Base-by-base conservation (phyloP, 2,113 vertebrate species). In the Nothoprocta perdicaria region DNA sequence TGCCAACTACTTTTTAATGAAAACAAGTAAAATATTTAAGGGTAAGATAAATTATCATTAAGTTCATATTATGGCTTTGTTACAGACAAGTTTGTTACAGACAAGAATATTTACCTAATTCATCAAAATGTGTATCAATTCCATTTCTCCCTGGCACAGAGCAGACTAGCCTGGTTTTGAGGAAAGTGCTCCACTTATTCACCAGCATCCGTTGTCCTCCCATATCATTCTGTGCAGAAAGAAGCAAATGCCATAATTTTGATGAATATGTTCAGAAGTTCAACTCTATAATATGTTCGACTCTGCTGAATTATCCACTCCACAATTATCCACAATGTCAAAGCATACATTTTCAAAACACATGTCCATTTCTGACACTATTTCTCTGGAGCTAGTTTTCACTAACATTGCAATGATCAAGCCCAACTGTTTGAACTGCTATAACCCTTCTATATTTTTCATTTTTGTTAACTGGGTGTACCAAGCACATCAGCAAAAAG, bases 121-220 rank as follows among this genome's bases (percentile, higher is more conserved):
- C 98, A 94, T 99, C 99, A 97, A 99, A 99, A 95, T 99, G 97
- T 0, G 99, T 99, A 91, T 99, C 98, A 52, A 99, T 99, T 93
- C 99, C 99, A 3, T 99, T 99, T 68, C 94, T 95, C 57, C 99
- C 99, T 1, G 98, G 98, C 74, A 99, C 99, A 26, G 99, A 99
- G 95, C 99, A 99, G 92, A 99, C 97, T 18, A 99, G 97, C 23
- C 99, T 98, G 3, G 98, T 97, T 97, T 99, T 99, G 40, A 99
- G 97, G 95, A 99, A 99, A 23, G 99, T 99, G 80, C 98, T 99
- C 99, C 99, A 99, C 92, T 99, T 99, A 75, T 99, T 99, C 93
- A 99, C 98, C 4, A 99, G 97, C 97, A 99, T 98, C 77, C 99
- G 96, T 89, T 99, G 99, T 66, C 99, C 99, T 89, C 99, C 99